Base-by-base conservation (phyloP, 2,113 vertebrate genomes). In the Dascyllus trimaculatus region DNA sequence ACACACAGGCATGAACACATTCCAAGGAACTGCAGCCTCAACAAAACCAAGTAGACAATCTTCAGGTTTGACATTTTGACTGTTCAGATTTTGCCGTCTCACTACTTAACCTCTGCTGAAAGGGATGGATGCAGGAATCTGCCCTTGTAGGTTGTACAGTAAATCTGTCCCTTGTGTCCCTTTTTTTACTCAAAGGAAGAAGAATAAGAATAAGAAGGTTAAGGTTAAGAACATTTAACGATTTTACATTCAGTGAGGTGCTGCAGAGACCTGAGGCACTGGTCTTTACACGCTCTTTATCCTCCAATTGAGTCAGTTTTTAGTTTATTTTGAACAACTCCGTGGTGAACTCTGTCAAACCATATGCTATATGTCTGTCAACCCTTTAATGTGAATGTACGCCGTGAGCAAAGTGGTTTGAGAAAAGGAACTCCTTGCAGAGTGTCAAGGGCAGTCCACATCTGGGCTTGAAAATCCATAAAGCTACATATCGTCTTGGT, bases 361-460 rank as follows among this genome's bases (percentile, higher is more conserved):
- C 26, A 24, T 13, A 5, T n/a, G n/a, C 5, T 32, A 0, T 17
- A 17, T 57, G 18, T 58, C 13, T 72, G 54, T 67, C 18, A 65
- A 56, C 13, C 2, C 15, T 8, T 4, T 25, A 14, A 69, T 49
- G 32, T 66, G 56, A 80, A 53, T 25, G 26, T 25, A 10, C 48
- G 32, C 24, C 48, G 35, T 52, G 54, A 75, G n/a, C 15, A 72
- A 58, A 76, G 46, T 72, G 63, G 69, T 72, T 35, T 22, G 75
- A 56, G 71, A 80, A 63, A 66, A 60, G 15, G 26, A 75, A 72
- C 69, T 72, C 52, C 45, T 69, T 40, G 22, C n/a, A 46, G 46
- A 24, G 71, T 71, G 84, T 92, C 89, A 92, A 94, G 90, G 91
- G 88, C 88, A 72, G 68, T 65, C 63, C 70, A 77, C 68, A 62